Percentiles rank a stretch among this genome's conserved stretches.
Evolutionary conservation across 2,888 invertebrate species (phyloP).

Genomic region (Nyleta sp.): DNA sequence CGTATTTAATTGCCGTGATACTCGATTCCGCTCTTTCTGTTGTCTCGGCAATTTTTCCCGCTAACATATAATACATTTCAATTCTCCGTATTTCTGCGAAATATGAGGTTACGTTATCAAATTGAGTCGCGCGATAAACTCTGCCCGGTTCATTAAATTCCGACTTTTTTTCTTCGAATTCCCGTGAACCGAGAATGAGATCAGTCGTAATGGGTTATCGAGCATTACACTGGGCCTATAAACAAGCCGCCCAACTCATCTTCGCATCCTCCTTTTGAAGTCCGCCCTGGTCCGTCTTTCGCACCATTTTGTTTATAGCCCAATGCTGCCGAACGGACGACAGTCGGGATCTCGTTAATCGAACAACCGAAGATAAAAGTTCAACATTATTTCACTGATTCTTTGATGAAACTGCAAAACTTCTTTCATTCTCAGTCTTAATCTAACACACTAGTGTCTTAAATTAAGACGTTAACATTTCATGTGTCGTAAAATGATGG

Average conservation of each 20-base stretch:
- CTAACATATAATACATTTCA: constrained; percentile 36
- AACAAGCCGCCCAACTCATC: constrained; percentile 67
- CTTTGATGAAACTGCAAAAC: no score
- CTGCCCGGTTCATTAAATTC: constrained; percentile 74
- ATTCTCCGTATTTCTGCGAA: constrained; percentile 40
- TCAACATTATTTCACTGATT: no score
- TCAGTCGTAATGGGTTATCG: constrained; percentile 62
- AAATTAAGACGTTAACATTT: no score
- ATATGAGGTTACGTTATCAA: constrained; percentile 67
- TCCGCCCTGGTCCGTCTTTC: constrained; percentile 17
- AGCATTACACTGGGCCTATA: constrained; percentile 58
- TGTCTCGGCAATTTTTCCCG: constrained; percentile 1
- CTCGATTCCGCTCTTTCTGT: no score
- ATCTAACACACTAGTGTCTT: no score
- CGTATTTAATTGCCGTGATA: no score
- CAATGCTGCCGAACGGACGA: not conserved
- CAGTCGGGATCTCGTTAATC: no score
- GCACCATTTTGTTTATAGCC: constrained; percentile 21
- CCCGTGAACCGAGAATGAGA: constrained; percentile 62
- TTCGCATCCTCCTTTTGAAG: constrained; percentile 28
- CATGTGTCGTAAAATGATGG: no score
- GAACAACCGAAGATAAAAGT: no score
- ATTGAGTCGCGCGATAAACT: constrained; percentile 75
- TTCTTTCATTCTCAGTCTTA: no score
- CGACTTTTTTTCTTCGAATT: constrained; percentile 62